These are phyloP conservation scores for Apis laboriosa DNA, from an alignment of 1,140 invertebrate species.

Conservation along the genomic window DNA sequence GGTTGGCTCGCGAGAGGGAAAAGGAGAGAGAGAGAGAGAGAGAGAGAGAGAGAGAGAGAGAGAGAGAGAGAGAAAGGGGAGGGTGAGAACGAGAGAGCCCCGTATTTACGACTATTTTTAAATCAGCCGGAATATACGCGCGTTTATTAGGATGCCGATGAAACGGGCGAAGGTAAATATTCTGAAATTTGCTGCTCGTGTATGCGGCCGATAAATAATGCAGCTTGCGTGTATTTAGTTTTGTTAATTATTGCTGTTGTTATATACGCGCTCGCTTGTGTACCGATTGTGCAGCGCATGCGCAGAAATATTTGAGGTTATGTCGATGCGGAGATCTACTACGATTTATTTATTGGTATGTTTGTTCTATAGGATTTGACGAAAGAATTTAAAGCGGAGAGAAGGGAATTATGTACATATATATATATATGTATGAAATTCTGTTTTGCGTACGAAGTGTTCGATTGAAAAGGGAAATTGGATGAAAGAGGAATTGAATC, in stretches of 20 bases:
- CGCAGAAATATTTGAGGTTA: not conserved
- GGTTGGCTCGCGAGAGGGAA: not conserved
- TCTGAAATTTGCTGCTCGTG: conserved; percentile 61
- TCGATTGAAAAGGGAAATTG: not conserved
- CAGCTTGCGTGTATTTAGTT: conserved; percentile 50
- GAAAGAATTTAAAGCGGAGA: not conserved
- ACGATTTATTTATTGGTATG: not conserved
- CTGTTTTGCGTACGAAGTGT: not conserved
- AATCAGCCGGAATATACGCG: conserved; percentile 65
- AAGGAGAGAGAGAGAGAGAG: not conserved
- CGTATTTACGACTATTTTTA: conserved; percentile 71
- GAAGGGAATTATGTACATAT: not conserved
- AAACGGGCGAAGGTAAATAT: conserved; percentile 62
- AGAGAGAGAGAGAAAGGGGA: not conserved
- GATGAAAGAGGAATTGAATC: not conserved
- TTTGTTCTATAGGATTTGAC: not conserved
- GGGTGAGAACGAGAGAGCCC: not conserved
- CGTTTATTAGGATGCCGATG: conserved; percentile 69
- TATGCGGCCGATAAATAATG: conserved; percentile 58
- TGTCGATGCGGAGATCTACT: not conserved
- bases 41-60: not conserved
- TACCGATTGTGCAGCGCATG: not conserved
- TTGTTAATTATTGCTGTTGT: conserved; percentile 54
- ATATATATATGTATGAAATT: not conserved
- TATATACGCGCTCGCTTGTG: conserved; percentile 26